phyloP scores from a whole-genome alignment of 2,888 invertebrate species.

The Chrysodeixis includens region DNA sequence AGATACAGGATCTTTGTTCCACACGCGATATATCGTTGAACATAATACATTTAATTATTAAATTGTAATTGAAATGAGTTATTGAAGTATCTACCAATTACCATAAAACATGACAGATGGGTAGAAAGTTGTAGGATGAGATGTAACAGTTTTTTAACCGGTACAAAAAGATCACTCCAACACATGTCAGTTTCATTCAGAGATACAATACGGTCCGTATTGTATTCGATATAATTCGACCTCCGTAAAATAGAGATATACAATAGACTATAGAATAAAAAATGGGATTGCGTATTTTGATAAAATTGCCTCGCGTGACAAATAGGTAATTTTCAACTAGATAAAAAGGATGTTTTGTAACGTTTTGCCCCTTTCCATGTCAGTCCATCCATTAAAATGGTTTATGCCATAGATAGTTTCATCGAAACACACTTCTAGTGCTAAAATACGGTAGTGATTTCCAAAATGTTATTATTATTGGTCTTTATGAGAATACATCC shows the following conservation, averaged over 20 bases:
- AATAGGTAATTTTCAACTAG: neutral
- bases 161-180: slow-evolving; percentile 64
- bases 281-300: slow-evolving; percentile 40
- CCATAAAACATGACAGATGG: slow-evolving; percentile 52
- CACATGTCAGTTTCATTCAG: slow-evolving; percentile 74
- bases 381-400: neutral
- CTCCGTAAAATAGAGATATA: slow-evolving; percentile 60
- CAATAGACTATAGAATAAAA: slow-evolving; percentile 57
- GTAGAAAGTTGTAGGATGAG: slow-evolving; percentile 48
- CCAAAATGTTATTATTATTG: too few relatives aligned
- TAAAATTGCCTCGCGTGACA: neutral
- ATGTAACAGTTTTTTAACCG: slow-evolving; percentile 55
- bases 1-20: slow-evolving; percentile 8
- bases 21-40: slow-evolving; percentile 14
- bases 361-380: neutral
- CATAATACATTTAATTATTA: slow-evolving; percentile 28
- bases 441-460: too few relatives aligned
- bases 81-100: slow-evolving; percentile 18
- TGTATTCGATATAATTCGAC: slow-evolving; percentile 66
- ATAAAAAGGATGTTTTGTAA: neutral
- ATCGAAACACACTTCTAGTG: too few relatives aligned
- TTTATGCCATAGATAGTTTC: neutral
- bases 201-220: slow-evolving; percentile 65
- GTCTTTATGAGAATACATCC: too few relatives aligned
- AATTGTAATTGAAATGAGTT: slow-evolving; percentile 20